A percentile compares a stretch with the other conserved stretches of the same genome.
These are phyloP conservation scores for Spizella passerina DNA, from an alignment of 2,797 vertebrate genomes.

Conservation along the genomic window DNA sequence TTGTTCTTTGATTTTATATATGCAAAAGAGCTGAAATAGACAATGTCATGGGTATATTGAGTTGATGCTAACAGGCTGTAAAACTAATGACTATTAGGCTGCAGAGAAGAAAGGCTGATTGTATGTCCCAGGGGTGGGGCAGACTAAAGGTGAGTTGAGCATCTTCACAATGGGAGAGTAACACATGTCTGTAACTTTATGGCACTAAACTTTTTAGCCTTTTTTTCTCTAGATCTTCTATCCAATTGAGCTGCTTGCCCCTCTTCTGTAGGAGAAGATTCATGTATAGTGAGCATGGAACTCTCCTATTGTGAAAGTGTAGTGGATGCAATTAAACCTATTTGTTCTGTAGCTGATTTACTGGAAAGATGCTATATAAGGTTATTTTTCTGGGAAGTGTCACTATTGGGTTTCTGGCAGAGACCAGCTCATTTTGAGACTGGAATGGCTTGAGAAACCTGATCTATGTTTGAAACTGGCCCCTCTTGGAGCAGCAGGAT, in stretches of 20 bases:
- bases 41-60: not conserved
- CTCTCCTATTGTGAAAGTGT: not conserved
- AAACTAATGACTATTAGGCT: not conserved
- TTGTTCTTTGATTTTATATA: not conserved
- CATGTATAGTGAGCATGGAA: accelerated
- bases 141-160: not conserved
- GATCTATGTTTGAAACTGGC: constrained; percentile 15
- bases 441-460: constrained; percentile 22
- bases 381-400: constrained; percentile 41
- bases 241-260: not conserved
- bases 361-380: not conserved
- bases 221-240: not conserved
- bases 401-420: not conserved
- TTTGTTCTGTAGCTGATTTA: not conserved
- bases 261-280: not conserved
- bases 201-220: not conserved
- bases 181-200: not conserved
- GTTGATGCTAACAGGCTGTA: not conserved
- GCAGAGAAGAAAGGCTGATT: not conserved
- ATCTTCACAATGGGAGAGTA: not conserved
- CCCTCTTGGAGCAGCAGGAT: not conserved
- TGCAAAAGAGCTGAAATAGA: not conserved
- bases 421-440: not conserved
- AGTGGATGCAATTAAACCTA: not conserved
- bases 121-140: not conserved